Conservation (phyloP, 1,140 invertebrate species). For the Musca domestica region DNA sequence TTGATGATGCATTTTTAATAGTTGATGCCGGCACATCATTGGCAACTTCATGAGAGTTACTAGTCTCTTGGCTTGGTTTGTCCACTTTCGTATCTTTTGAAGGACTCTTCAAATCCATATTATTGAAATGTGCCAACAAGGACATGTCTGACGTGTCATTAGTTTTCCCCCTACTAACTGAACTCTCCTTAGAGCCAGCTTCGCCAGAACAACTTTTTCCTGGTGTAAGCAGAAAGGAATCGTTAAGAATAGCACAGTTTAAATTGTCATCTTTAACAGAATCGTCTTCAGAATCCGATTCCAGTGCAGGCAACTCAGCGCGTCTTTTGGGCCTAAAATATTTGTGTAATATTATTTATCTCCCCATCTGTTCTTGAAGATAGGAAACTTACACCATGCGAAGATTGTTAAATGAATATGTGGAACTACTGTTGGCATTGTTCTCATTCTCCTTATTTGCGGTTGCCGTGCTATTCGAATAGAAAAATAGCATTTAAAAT, state of each 20-base stretch:
- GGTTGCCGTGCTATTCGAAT: background rate
- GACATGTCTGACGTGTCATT: conserved; percentile 33
- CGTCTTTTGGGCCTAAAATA: conserved; percentile 38
- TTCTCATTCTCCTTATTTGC: conserved; percentile 31
- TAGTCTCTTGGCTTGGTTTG: conserved; percentile 2
- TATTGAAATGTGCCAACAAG: conserved; percentile 41
- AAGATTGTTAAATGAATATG: conserved; percentile 6
- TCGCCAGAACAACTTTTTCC: conserved; percentile 25
- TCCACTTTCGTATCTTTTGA: background rate
- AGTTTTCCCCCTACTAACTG: background rate
- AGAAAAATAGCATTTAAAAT: background rate
- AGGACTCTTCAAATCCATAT: conserved; percentile 36
- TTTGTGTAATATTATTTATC: background rate
- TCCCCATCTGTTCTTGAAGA: too few species aligned
- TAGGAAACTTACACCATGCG: conserved; percentile 25
- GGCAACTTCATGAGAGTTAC: background rate
- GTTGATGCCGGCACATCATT: background rate
- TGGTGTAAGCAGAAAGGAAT: conserved; percentile 49
- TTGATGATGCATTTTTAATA: background rate
- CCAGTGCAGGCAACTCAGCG: conserved; percentile 39
- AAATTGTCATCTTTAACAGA: conserved; percentile 38
- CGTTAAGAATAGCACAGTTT: conserved; percentile 50
- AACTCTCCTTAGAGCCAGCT: conserved; percentile 4
- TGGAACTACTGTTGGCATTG: background rate
- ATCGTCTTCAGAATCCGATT: conserved; percentile 48